Evolutionary conservation across 2,797 vertebrate genomes (phyloP).

Genomic region (Remorina albescens): DNA sequence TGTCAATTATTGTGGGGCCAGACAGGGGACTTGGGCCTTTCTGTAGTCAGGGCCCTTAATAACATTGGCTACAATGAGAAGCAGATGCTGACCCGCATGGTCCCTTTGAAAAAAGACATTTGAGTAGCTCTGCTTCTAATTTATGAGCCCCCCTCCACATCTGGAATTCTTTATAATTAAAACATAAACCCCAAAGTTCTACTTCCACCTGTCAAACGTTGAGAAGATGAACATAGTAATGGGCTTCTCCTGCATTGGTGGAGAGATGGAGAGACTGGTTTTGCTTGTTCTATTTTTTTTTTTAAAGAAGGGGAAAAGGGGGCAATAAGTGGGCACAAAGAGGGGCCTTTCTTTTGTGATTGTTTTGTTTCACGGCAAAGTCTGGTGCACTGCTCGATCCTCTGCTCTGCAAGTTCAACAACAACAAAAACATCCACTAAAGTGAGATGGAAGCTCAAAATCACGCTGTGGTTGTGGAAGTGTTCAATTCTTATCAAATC

Average conservation of each 20-base stretch:
- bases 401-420: constrained; percentile 21
- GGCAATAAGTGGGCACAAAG: constrained; percentile 62
- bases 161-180: constrained; percentile 99
- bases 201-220: constrained; percentile 99
- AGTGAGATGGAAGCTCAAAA: constrained; percentile 1
- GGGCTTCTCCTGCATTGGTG: constrained; percentile 89
- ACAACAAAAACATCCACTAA: constrained; percentile 4
- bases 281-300: constrained; percentile 63
- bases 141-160: constrained; percentile 95
- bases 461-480: neutral
- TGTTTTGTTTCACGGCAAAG: constrained; percentile 63
- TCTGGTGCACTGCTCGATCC: constrained; percentile 29
- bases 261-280: constrained; percentile 73
- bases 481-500: constrained; percentile 12
- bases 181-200: constrained; percentile 97
- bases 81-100: constrained; percentile 97
- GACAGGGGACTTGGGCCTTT: constrained; percentile 92
- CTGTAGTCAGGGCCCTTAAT: constrained; percentile 98
- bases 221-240: constrained; percentile 99
- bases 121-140: constrained; percentile 98
- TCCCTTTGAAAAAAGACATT: constrained; percentile 98
- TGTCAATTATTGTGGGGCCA: constrained; percentile 98
- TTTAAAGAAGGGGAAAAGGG: constrained; percentile 31
- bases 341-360: constrained; percentile 60
- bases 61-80: constrained; percentile 98